Percentiles rank a stretch among this genome's conserved stretches.
Conservation (phyloP, 2,888 invertebrate genomes). For the Pachydiplax longipennis region DNA sequence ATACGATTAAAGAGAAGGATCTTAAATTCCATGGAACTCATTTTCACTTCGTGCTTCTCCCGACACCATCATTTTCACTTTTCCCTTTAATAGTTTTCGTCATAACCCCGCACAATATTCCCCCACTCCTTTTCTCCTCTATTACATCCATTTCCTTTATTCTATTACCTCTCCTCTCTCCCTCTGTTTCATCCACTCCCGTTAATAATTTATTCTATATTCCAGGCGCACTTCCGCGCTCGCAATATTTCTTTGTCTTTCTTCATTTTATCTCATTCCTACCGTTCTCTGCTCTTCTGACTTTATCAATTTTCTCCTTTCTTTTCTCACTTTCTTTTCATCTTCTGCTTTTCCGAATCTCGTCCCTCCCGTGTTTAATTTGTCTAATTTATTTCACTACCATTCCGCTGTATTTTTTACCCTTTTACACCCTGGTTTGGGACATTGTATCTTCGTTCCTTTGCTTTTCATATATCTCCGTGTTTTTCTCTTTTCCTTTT, state of each 20-base stretch:
- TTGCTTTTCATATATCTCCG: background rate
- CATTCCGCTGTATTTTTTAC: background rate
- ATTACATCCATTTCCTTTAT: background rate
- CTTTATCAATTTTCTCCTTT: background rate
- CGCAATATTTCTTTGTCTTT: background rate
- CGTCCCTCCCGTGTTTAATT: background rate
- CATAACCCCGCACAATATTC: background rate
- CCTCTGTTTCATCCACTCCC: background rate
- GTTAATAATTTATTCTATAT: background rate
- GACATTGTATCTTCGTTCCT: background rate
- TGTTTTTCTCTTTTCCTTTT: too few species aligned
- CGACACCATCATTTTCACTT: background rate
- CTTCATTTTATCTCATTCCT: background rate
- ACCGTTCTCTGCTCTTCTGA: background rate
- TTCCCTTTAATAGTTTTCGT: background rate
- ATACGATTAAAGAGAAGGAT: background rate
- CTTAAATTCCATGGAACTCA: background rate
- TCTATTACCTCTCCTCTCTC: background rate
- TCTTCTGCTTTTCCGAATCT: background rate
- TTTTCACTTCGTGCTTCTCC: background rate
- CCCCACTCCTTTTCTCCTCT: background rate
- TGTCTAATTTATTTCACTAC: too few species aligned
- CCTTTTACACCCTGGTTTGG: background rate
- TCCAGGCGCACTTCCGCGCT: background rate
- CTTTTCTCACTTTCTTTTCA: background rate